Evolutionary conservation across 1,140 invertebrate genomes (phyloP).

Genomic region (Zeugodacus cucurbitae): DNA sequence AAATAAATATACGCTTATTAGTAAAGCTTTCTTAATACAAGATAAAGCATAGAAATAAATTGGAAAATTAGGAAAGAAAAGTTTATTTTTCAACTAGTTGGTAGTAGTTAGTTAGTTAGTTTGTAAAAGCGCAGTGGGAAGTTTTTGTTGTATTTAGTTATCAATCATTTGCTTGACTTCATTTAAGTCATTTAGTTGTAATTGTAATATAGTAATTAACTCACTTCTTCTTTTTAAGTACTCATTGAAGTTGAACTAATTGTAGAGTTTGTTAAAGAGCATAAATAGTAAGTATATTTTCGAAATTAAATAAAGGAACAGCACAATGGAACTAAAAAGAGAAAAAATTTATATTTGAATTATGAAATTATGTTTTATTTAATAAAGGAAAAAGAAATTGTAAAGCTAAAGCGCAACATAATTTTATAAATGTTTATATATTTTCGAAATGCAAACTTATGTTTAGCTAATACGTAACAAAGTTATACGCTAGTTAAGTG

Average conservation of each 20-base stretch:
- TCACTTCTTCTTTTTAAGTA: conserved; percentile 24
- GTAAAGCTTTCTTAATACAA: conserved; percentile 19
- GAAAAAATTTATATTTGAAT: neutral
- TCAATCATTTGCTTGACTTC: conserved; percentile 42
- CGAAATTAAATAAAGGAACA: conserved; percentile 22
- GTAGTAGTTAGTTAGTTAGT: conserved; percentile 38
- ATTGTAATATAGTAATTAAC: neutral
- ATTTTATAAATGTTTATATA: neutral
- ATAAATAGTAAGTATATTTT: conserved; percentile 19
- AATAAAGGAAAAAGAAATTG: neutral
- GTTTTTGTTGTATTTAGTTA: conserved; percentile 63
- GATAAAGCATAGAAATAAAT: neutral
- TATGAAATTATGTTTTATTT: no score
- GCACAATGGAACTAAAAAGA: neutral
- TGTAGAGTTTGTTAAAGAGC: conserved; percentile 8
- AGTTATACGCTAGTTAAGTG: neutral
- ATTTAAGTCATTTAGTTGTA: neutral
- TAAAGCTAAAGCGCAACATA: neutral
- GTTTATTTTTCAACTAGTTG: conserved; percentile 27
- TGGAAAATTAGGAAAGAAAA: neutral
- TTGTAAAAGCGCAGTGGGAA: conserved; percentile 66
- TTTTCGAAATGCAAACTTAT: neutral
- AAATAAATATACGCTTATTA: conserved; percentile 40
- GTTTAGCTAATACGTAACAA: neutral
- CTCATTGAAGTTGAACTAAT: conserved; percentile 17